Evolutionary conservation across 2,888 invertebrate species (phyloP).

Genomic region (Tubulanus polymorphus): DNA sequence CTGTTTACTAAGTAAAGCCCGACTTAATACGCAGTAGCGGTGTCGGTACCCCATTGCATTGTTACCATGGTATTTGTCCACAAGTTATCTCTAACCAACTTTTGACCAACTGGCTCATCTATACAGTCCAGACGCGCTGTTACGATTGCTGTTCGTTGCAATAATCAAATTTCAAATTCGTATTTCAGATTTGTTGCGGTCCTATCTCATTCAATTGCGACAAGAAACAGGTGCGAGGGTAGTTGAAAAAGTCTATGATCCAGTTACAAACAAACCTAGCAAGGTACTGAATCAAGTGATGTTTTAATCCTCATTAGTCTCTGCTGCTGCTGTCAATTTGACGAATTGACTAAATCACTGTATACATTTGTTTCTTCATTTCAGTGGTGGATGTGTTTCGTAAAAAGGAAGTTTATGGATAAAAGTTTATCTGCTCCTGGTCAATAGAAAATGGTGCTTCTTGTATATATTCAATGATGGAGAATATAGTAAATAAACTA

Average conservation of each 20-base stretch:
- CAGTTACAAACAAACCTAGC: slow-evolving; percentile 89
- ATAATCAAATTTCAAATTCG: too few relatives aligned
- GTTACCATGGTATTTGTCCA: too few relatives aligned
- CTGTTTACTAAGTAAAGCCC: not conserved
- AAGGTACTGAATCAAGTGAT: slow-evolving; percentile 59
- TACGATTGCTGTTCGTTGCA: too few relatives aligned
- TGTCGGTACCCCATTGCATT: too few relatives aligned
- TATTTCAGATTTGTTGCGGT: slow-evolving; percentile 79
- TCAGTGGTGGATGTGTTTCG: slow-evolving; percentile 97
- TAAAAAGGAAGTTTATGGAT: slow-evolving; percentile 99
- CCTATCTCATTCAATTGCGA: slow-evolving; percentile 88
- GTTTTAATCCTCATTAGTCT: slow-evolving; percentile 10
- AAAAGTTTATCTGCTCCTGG: slow-evolving; percentile 90
- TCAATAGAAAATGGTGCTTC: too few relatives aligned
- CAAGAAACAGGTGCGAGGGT: slow-evolving; percentile 92
- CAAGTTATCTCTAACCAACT: too few relatives aligned
- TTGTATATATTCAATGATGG: too few relatives aligned
- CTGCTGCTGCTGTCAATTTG: not conserved
- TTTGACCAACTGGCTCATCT: too few relatives aligned
- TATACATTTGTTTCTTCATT: slow-evolving; percentile 21
- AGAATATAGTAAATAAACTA: too few relatives aligned
- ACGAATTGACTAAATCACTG: not conserved
- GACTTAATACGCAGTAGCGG: too few relatives aligned
- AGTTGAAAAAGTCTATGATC: slow-evolving; percentile 84
- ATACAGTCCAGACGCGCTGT: too few relatives aligned